phyloP scores from a whole-genome alignment of 2,113 vertebrate genomes.

The Pelobates fuscus region DNA sequence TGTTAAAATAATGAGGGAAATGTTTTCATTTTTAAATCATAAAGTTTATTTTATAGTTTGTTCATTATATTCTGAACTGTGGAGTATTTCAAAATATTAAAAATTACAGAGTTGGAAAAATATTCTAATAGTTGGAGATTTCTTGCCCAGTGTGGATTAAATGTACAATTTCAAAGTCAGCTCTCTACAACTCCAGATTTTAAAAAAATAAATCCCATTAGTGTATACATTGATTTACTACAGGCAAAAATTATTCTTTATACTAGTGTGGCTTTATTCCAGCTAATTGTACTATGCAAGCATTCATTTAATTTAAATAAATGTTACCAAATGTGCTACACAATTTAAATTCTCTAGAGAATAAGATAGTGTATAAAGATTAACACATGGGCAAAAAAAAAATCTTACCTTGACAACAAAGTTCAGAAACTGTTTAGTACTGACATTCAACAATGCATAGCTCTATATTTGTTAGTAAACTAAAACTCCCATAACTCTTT shows the following conservation, averaged over 20 bases:
- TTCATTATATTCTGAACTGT: too few relatives aligned
- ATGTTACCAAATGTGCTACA: neutral
- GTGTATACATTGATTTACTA: neutral
- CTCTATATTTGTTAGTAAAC: too few relatives aligned
- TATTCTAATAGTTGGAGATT: too few relatives aligned
- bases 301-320: neutral
- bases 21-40: neutral
- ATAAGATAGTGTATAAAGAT: neutral
- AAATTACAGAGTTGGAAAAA: too few relatives aligned
- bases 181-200: too few relatives aligned
- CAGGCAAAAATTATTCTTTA: neutral
- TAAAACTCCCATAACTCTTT: too few relatives aligned
- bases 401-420: neutral
- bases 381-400: neutral
- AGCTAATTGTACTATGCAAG: neutral
- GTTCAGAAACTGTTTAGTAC: neutral
- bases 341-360: neutral
- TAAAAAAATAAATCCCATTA: too few relatives aligned
- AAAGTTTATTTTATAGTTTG: neutral
- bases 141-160: too few relatives aligned
- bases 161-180: too few relatives aligned
- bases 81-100: too few relatives aligned
- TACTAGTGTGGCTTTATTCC: neutral
- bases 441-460: neutral
- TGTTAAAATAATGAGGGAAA: neutral